A percentile compares a stretch with the other conserved stretches of the same genome.
Conservation (phyloP, 2,888 invertebrate genomes). For the Rugalucina vietnamica region DNA sequence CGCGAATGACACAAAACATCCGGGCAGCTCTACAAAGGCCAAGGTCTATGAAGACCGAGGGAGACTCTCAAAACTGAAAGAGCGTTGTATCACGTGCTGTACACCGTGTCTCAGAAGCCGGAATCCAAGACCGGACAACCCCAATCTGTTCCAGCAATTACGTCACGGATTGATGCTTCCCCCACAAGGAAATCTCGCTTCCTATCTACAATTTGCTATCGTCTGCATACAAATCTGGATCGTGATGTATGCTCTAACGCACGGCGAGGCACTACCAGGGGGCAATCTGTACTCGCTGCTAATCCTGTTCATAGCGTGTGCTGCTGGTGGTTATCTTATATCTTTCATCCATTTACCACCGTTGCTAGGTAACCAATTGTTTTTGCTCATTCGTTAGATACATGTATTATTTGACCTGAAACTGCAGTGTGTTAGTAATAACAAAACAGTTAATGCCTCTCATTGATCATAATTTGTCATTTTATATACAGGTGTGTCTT, state of each 20-base stretch:
- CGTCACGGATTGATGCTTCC: slow-evolving; percentile 69
- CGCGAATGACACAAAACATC: not conserved
- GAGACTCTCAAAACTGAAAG: slow-evolving; percentile 14
- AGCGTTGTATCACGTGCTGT: slow-evolving; percentile 45
- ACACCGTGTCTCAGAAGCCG: slow-evolving; percentile 64
- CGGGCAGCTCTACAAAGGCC: not conserved
- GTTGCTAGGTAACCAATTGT: slow-evolving; percentile 66
- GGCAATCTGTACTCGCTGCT: slow-evolving; percentile 75
- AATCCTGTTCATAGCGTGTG: slow-evolving; percentile 69
- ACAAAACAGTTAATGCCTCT: not conserved
- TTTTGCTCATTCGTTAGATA: not conserved
- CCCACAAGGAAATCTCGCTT: slow-evolving; percentile 70
- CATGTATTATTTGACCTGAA: not conserved
- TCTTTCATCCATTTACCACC: slow-evolving; percentile 70
- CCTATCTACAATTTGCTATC: slow-evolving; percentile 61
- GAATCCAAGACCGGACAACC: slow-evolving; percentile 68
- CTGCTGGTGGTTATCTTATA: slow-evolving; percentile 71
- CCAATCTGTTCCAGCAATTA: slow-evolving; percentile 54
- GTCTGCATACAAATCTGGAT: slow-evolving; percentile 69
- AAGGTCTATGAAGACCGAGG: not conserved
- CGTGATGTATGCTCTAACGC: slow-evolving; percentile 65
- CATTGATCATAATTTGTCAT: not conserved
- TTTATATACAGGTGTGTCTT: not conserved
- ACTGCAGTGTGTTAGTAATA: not conserved
- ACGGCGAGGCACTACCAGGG: slow-evolving; percentile 70